Conservation (phyloP, 2,888 invertebrate species). For the Gnatocerus cornutus region DNA sequence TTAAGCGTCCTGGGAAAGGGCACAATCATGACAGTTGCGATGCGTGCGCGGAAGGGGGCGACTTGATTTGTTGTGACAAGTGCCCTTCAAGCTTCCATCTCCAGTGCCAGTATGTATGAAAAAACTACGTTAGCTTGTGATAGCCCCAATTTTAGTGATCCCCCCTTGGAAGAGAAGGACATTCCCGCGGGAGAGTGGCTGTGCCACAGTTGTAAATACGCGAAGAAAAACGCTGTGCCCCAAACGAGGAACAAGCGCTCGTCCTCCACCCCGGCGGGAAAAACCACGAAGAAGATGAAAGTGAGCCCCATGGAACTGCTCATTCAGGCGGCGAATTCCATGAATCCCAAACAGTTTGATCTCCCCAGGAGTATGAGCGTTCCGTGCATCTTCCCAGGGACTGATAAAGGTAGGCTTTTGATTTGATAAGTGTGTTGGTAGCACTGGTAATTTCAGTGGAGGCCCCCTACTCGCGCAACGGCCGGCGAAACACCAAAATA, state of each 20-base stretch:
- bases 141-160: slow-evolving; percentile 79
- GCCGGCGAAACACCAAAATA: slow-evolving; percentile 52
- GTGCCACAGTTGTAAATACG: slow-evolving; percentile 85
- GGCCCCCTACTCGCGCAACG: slow-evolving; percentile 58
- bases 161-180: slow-evolving; percentile 91
- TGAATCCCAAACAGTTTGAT: slow-evolving; percentile 94
- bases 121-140: not conserved
- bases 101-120: slow-evolving; percentile 86
- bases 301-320: slow-evolving; percentile 83
- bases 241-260: slow-evolving; percentile 64
- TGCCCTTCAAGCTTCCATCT: slow-evolving; percentile 98
- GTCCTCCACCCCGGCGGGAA: slow-evolving; percentile 59
- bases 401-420: slow-evolving; percentile 79
- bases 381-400: slow-evolving; percentile 86
- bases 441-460: slow-evolving; percentile 60
- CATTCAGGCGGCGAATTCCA: slow-evolving; percentile 85
- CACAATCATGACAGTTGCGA: slow-evolving; percentile 96
- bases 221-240: slow-evolving; percentile 67
- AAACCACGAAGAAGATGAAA: slow-evolving; percentile 70
- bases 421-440: too few species aligned
- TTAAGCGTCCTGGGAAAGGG: slow-evolving; percentile 88
- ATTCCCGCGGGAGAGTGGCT: slow-evolving; percentile 94
- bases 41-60: slow-evolving; percentile 95
- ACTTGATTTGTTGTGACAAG: slow-evolving; percentile 95
- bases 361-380: slow-evolving; percentile 86